Evolutionary conservation across 2,888 invertebrate genomes (phyloP).

Genomic region (Limnephilus marmoratus): DNA sequence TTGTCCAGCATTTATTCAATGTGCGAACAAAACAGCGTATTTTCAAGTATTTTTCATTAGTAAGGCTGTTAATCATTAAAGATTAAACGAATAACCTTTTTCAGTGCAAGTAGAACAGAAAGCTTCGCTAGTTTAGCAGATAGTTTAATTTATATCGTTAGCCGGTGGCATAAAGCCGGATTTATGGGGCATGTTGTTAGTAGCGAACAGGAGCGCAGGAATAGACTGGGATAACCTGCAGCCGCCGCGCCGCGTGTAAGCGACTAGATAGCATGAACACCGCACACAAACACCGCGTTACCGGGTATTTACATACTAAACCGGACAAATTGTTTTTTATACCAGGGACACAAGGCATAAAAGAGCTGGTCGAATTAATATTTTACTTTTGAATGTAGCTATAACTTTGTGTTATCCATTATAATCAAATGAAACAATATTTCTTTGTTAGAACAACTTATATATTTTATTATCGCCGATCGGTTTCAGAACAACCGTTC

Average conservation of each 20-base stretch:
- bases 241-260: neutral
- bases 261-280: neutral
- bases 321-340: slow-evolving; percentile 10
- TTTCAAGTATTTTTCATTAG: too few relatives aligned
- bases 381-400: neutral
- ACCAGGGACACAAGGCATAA: neutral
- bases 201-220: neutral
- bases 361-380: neutral
- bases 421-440: too few relatives aligned
- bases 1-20: too few relatives aligned
- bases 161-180: neutral
- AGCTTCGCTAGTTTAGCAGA: neutral
- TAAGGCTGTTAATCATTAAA: neutral
- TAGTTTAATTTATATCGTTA: neutral
- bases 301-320: neutral
- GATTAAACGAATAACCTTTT: neutral
- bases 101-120: neutral
- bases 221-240: neutral
- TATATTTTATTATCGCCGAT: too few relatives aligned
- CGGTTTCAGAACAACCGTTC: too few relatives aligned
- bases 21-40: too few relatives aligned
- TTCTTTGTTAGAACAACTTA: too few relatives aligned
- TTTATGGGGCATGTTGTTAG: neutral
- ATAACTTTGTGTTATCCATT: too few relatives aligned
- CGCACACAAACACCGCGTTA: neutral